Evolutionary conservation across 2,888 invertebrate genomes (phyloP).

Genomic region (Galerucella pusilla): DNA sequence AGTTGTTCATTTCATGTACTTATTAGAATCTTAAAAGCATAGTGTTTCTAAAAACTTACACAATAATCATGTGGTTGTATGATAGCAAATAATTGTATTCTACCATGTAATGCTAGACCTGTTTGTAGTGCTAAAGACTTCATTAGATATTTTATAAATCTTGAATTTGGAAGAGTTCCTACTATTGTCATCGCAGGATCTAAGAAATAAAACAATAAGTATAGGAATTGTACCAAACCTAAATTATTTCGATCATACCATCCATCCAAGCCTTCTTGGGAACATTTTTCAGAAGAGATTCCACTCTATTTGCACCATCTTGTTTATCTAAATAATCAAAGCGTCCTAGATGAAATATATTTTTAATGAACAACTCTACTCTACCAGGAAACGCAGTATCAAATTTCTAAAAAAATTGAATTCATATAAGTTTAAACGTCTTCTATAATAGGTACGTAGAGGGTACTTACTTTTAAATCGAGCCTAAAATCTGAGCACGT

Average conservation of each 20-base stretch:
- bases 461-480: slow-evolving; percentile 62
- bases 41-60: slow-evolving; percentile 63
- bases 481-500: slow-evolving; percentile 66
- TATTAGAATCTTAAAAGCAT: no score
- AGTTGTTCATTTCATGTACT: background rate
- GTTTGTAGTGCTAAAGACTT: slow-evolving; percentile 71
- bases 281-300: slow-evolving; percentile 68
- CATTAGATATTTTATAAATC: slow-evolving; percentile 74
- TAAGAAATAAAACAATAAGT: slow-evolving; percentile 49
- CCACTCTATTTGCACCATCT: slow-evolving; percentile 69
- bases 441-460: background rate
- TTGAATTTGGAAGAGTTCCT: slow-evolving; percentile 69
- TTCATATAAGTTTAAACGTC: background rate
- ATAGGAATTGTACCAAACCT: background rate
- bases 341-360: slow-evolving; percentile 72
- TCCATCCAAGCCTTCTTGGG: slow-evolving; percentile 65
- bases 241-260: slow-evolving; percentile 55
- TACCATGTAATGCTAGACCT: slow-evolving; percentile 69
- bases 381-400: slow-evolving; percentile 40
- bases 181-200: slow-evolving; percentile 71
- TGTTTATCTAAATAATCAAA: slow-evolving; percentile 70
- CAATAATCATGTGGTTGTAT: slow-evolving; percentile 72
- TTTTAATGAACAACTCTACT: slow-evolving; percentile 66
- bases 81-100: slow-evolving; percentile 72
- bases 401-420: slow-evolving; percentile 42